A percentile compares a stretch with the other conserved stretches of the same genome.
These are phyloP conservation scores for Bathynomus jamesi DNA, from an alignment of 1,140 invertebrate genomes.

Conservation along the genomic window DNA sequence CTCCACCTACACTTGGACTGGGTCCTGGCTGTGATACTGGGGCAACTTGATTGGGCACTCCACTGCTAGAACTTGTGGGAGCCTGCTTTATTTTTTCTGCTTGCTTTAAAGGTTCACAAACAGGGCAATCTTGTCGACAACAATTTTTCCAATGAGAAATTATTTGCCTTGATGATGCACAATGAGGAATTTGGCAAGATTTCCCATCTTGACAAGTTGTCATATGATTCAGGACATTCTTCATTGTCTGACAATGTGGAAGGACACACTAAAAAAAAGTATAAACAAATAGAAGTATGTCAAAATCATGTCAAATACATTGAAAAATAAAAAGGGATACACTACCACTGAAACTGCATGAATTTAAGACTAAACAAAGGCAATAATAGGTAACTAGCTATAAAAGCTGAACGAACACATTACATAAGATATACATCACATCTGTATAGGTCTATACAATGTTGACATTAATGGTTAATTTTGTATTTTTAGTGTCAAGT, in stretches of 20 bases:
- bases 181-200: conserved; percentile 83
- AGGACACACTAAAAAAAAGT: conserved; percentile 61
- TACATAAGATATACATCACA: too few species aligned
- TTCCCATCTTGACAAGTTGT: conserved; percentile 91
- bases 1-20: conserved; percentile 13
- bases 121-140: conserved; percentile 85
- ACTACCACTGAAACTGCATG: too few species aligned
- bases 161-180: conserved; percentile 96
- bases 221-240: conserved; percentile 98
- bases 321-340: too few species aligned
- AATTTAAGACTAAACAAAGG: too few species aligned
- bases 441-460: too few species aligned
- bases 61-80: conserved; percentile 1
- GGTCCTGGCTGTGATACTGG: conserved; percentile 22
- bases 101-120: conserved; percentile 94
- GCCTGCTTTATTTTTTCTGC: conserved; percentile 63
- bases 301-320: too few species aligned
- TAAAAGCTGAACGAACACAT: too few species aligned
- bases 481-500: too few species aligned
- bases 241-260: conserved; percentile 98
- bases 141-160: conserved; percentile 99
- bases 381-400: too few species aligned
- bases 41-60: conserved; percentile 14
- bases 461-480: too few species aligned
- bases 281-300: too few species aligned